A percentile compares a stretch with the other conserved stretches of the same genome.
Conservation (phyloP, 2,888 invertebrate genomes). For the Ypsolopha scabrella region DNA sequence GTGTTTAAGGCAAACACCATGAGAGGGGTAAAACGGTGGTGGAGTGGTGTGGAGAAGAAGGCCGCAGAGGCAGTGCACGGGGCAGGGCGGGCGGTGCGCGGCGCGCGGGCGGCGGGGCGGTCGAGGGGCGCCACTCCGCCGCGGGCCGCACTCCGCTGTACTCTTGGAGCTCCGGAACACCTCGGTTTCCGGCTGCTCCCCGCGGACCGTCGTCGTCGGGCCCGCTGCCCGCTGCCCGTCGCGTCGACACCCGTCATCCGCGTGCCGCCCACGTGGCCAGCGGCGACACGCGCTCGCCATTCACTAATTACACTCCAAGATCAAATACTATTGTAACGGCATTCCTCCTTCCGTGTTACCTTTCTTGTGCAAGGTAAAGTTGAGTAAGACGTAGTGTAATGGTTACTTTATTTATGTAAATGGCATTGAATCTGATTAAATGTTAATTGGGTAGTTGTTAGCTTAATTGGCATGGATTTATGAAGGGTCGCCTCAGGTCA, state of each 20-base stretch:
- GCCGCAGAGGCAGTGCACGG: constrained; percentile 25
- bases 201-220: constrained; percentile 49
- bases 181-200: constrained; percentile 66
- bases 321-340: constrained; percentile 29
- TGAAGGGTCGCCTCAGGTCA: no score
- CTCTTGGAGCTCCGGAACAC: constrained; percentile 67
- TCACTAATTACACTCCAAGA: constrained; percentile 22
- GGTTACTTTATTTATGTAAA: no score
- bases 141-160: constrained; percentile 49
- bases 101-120: constrained; percentile 27
- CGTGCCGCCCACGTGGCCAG: constrained; percentile 59
- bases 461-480: no score
- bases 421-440: no score
- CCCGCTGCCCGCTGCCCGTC: constrained; percentile 13
- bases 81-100: constrained; percentile 25
- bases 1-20: constrained; percentile 68
- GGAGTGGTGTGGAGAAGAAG: constrained; percentile 45
- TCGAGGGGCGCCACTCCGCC: constrained; percentile 28
- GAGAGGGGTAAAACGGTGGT: constrained; percentile 60
- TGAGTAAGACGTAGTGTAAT: not conserved
- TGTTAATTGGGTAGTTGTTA: no score
- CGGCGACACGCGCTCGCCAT: constrained; percentile 18
- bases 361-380: not conserved
- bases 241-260: constrained; percentile 8
- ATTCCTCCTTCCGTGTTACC: not conserved